These are phyloP conservation scores for Penaeus japonicus DNA, from an alignment of 1,140 invertebrate genomes.

Conservation along the genomic window DNA sequence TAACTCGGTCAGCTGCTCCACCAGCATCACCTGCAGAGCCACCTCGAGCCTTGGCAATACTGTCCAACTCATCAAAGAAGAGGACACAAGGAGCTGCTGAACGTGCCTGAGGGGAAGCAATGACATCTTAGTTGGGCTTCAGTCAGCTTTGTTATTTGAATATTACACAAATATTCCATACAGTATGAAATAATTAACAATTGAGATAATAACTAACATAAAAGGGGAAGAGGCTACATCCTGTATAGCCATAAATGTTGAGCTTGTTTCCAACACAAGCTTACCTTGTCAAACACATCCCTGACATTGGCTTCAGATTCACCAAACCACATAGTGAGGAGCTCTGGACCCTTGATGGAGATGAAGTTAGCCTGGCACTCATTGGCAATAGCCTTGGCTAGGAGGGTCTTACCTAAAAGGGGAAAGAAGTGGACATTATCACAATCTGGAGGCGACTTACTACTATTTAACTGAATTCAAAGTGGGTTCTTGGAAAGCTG, in stretches of 20 bases:
- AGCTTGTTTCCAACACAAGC: background rate
- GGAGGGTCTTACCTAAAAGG: slow-evolving; percentile 78
- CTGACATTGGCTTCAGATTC: slow-evolving; percentile 99
- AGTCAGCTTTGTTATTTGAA: background rate
- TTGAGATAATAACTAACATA: too few relatives aligned
- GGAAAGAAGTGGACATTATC: slow-evolving; percentile 74
- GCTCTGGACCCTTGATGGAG: slow-evolving; percentile 98
- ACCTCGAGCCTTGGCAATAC: slow-evolving; percentile 98
- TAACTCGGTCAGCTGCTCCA: slow-evolving; percentile 98
- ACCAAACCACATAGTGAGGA: slow-evolving; percentile 99
- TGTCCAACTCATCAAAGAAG: slow-evolving; percentile 99
- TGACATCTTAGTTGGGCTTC: background rate
- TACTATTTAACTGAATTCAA: too few relatives aligned
- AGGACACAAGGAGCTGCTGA: slow-evolving; percentile 99
- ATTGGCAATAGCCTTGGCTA: slow-evolving; percentile 99
- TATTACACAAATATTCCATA: background rate
- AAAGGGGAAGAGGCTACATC: background rate
- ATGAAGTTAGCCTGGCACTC: slow-evolving; percentile 99
- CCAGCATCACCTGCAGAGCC: slow-evolving; percentile 97
- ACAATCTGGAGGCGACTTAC: too few relatives aligned
- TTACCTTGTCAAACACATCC: slow-evolving; percentile 98
- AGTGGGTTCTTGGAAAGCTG: too few relatives aligned
- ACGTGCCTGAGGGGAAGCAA: slow-evolving; percentile 75
- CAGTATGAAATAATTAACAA: too few relatives aligned
- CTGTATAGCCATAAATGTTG: too few relatives aligned